Percentiles rank a stretch among this genome's conserved stretches.
Evolutionary conservation across 2,113 vertebrate species (phyloP).

Genomic region (Macrotus californicus): DNA sequence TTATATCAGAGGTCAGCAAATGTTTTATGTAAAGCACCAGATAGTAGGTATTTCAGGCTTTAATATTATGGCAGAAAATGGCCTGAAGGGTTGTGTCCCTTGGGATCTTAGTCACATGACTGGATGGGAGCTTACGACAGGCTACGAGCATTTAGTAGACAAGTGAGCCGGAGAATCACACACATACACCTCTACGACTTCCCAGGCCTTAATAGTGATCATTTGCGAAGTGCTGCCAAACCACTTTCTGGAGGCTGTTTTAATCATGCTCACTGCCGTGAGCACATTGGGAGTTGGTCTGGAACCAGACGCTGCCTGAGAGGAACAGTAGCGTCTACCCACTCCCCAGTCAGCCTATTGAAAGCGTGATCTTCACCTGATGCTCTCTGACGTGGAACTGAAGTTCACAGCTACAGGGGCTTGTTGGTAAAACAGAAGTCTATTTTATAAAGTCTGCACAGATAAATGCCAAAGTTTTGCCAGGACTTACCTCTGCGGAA

Average conservation of each 20-base stretch:
- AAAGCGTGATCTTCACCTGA: neutral
- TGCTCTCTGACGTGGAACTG: neutral
- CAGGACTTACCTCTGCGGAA: neutral
- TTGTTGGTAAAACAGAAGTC: neutral
- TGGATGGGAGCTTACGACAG: neutral
- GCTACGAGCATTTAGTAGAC: neutral
- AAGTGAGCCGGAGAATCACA: neutral
- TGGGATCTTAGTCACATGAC: neutral
- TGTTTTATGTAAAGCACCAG: neutral
- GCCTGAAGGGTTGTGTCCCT: fast-evolving
- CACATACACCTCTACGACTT: fast-evolving
- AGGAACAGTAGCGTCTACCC: neutral
- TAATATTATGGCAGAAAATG: neutral
- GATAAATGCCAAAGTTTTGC: neutral
- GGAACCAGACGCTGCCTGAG: neutral
- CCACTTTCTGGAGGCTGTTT: neutral
- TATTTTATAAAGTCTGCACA: neutral
- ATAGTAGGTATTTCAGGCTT: neutral
- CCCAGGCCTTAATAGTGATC: neutral
- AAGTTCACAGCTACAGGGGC: neutral
- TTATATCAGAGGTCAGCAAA: neutral
- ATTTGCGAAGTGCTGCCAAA: neutral
- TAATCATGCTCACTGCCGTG: neutral
- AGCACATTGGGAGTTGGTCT: neutral
- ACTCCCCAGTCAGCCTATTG: neutral